Evolutionary conservation across 2,888 invertebrate species (phyloP).

Genomic region (Aleiodes alternator): DNA sequence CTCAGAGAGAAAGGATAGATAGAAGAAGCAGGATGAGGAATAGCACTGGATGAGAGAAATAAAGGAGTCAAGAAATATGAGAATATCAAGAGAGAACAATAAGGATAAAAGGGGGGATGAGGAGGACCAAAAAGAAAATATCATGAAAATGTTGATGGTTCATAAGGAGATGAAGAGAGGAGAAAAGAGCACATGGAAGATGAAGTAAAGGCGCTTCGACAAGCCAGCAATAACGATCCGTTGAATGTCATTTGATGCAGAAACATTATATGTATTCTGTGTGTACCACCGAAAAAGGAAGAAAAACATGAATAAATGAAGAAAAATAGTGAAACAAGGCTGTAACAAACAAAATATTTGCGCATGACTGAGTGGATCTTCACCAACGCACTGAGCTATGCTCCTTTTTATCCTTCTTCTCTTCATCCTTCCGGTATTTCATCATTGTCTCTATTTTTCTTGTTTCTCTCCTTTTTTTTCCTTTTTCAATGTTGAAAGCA

Average conservation of each 20-base stretch:
- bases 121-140: too few species aligned
- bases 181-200: too few species aligned
- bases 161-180: too few species aligned
- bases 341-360: slow-evolving; percentile 51
- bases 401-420: slow-evolving; percentile 3
- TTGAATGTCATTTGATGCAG: not conserved
- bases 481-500: slow-evolving; percentile 7
- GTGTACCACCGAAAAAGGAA: slow-evolving; percentile 5
- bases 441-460: slow-evolving; percentile 30
- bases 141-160: too few species aligned
- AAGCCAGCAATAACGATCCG: not conserved
- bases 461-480: slow-evolving; percentile 7
- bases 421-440: slow-evolving; percentile 3
- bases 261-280: slow-evolving; percentile 27
- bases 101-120: too few species aligned
- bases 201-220: not conserved
- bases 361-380: slow-evolving; percentile 46
- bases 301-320: slow-evolving; percentile 11
- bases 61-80: too few species aligned
- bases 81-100: too few species aligned
- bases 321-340: slow-evolving; percentile 43
- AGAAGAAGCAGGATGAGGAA: too few species aligned
- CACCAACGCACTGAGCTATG: not conserved
- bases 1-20: too few species aligned
- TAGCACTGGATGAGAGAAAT: too few species aligned